These are phyloP conservation scores for Dorcus parallelipipedus DNA, from an alignment of 2,888 invertebrate genomes.

Conservation along the genomic window DNA sequence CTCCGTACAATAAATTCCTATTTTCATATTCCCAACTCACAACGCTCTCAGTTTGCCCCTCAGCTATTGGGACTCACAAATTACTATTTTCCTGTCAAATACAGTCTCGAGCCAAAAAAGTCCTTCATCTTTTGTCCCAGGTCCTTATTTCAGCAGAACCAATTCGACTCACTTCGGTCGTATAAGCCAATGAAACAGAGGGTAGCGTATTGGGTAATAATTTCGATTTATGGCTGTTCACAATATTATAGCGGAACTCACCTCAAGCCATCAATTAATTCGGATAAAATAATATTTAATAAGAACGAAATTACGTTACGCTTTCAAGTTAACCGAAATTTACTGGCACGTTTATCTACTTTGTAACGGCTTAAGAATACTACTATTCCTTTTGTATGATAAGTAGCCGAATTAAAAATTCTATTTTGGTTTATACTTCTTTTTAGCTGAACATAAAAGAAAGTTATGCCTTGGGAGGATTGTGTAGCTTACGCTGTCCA, in stretches of 20 bases:
- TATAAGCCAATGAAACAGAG: not conserved
- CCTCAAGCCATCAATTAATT: no score
- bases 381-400: no score
- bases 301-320: no score
- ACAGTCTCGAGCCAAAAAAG: conserved; percentile 27
- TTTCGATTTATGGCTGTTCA: no score
- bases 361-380: no score
- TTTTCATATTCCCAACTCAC: conserved; percentile 36
- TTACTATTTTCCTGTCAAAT: conserved; percentile 39
- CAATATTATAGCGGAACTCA: no score
- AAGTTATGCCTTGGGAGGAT: not conserved
- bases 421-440: no score
- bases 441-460: not conserved
- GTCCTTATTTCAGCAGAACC: not conserved
- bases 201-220: not conserved
- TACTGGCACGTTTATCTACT: no score
- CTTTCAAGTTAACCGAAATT: no score
- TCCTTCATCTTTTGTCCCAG: conserved; percentile 17
- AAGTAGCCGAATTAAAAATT: no score
- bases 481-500: not conserved
- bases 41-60: conserved; percentile 2
- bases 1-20: conserved; percentile 31
- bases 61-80: conserved; percentile 35
- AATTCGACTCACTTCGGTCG: not conserved
- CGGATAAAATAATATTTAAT: no score